Conservation (phyloP, 1,140 invertebrate species). For the Bactericera cockerelli region DNA sequence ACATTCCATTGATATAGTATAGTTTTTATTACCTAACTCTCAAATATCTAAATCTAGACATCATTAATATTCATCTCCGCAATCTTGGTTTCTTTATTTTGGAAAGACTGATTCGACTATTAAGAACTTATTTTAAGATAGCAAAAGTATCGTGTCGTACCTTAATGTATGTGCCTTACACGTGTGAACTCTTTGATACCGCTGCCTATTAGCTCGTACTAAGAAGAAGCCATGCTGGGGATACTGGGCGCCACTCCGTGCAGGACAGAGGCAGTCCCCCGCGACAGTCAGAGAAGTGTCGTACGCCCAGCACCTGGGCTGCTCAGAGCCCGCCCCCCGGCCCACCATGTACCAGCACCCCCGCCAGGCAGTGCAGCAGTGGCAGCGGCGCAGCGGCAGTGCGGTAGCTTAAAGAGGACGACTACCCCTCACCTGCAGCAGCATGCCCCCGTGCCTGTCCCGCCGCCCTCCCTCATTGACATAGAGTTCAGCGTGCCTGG, state of each 20-base stretch:
- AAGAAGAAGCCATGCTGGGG: no score
- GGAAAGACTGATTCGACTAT: no score
- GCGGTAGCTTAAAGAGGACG: slow-evolving; percentile 10
- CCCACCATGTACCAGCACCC: slow-evolving; percentile 1
- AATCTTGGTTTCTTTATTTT: no score
- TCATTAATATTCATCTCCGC: no score
- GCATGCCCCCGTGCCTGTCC: slow-evolving; percentile 18
- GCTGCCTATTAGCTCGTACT: no score
- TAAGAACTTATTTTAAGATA: no score
- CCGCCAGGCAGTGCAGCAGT: slow-evolving; percentile 1
- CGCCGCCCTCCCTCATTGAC: slow-evolving; percentile 23
- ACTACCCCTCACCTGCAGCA: slow-evolving; percentile 20
- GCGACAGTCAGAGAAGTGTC: slow-evolving; percentile 31
- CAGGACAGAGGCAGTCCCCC: slow-evolving; percentile 63
- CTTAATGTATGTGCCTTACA: no score
- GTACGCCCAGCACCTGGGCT: not conserved
- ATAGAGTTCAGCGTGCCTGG: slow-evolving; percentile 25
- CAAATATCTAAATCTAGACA: no score
- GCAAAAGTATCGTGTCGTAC: no score
- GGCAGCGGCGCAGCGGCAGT: not conserved
- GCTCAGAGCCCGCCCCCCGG: not conserved
- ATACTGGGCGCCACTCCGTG: slow-evolving; percentile 69
- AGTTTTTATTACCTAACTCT: no score
- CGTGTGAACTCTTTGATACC: no score
- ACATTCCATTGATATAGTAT: no score